These are phyloP conservation scores for Drosophila tristis DNA, from an alignment of 1,140 invertebrate species.

Conservation along the genomic window DNA sequence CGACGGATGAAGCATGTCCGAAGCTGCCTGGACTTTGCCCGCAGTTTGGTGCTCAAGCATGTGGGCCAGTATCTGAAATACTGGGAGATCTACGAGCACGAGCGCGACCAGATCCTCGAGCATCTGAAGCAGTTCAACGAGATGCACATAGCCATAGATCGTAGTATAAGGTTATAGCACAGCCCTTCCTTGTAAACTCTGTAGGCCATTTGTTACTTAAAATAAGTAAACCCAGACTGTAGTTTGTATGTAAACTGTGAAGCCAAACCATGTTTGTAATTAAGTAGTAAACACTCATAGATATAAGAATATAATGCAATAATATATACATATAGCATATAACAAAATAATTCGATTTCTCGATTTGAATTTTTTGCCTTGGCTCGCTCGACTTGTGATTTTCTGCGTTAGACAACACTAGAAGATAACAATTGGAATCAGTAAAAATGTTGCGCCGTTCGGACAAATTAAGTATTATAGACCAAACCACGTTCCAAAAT, in stretches of 20 bases:
- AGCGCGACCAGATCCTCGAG: conserved; percentile 58
- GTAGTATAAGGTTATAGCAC: conserved; percentile 63
- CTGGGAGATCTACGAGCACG: conserved; percentile 64
- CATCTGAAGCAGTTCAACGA: conserved; percentile 71
- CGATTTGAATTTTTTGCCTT: not conserved
- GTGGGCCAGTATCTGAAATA: conserved; percentile 64
- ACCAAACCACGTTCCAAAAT: conserved; percentile 40
- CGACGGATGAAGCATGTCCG: conserved; percentile 52
- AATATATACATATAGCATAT: not conserved
- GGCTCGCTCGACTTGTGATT: not conserved
- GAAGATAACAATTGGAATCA: not conserved
- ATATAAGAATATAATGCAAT: conserved; percentile 3
- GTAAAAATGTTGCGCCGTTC: conserved; percentile 44
- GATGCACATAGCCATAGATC: conserved; percentile 67
- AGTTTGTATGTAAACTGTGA: conserved; percentile 39
- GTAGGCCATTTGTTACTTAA: conserved; percentile 7
- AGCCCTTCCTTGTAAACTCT: not conserved
- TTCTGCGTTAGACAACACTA: conserved; percentile 18
- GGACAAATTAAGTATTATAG: conserved; percentile 53
- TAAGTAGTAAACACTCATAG: conserved; percentile 39
- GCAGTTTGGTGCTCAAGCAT: conserved; percentile 63
- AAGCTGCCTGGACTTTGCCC: conserved; percentile 72
- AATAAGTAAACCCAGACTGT: conserved; percentile 12
- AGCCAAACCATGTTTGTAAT: conserved; percentile 46
- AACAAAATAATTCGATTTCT: not conserved